Base-by-base conservation (phyloP, 2,113 vertebrate species). In the Brachypodius melanocephalos region DNA sequence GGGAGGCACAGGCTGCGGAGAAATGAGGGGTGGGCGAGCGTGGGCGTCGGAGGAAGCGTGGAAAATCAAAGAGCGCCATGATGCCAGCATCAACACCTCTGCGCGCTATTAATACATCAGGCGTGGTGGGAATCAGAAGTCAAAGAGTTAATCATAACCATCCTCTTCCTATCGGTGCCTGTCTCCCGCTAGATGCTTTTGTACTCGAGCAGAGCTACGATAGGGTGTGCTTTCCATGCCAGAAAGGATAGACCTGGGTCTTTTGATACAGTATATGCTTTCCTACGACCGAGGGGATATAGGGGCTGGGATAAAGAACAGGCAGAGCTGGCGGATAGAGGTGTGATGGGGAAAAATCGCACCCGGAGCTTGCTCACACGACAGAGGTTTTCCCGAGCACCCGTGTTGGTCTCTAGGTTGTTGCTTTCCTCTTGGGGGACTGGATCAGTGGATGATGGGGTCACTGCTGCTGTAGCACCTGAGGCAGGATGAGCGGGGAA, bases 41-140 rank as follows among this genome's bases (percentile, higher is more conserved):
- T 66, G n/a, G n/a, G 19, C 4, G 29, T 28, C 31, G 29, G 67
- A 19, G 58, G 18, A 66, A 94, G 34, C 52, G 42, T 34, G 63
- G 71, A 92, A 82, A 75, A 88, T 72, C 16, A 18, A 65, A 77
- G 85, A 71, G 76, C 96, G 97, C 97, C 97, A 96, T 97, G 97
- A 96, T 97, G 97, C 95, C 42, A 55, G 87, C 80, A 16, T 42
- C 88, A 8, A 13, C 74, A 82, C 82, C 95, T 86, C 93, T 88
- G 75, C 3, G 18, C 17, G 43, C 89, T 89, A 15, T 88, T 94
- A 86, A 95, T 90, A 46, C 74, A 88, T 74, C 45, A 38, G 55
- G 6, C 66, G 21, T 34, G 54, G 63, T 86, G 18, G 43, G 72
- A 63, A 90, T 75, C 28, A 71, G 67, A 40, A 96, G 74, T 92